Evolutionary conservation across 2,888 invertebrate species (phyloP).

Genomic region (Eupithecia vulgata): DNA sequence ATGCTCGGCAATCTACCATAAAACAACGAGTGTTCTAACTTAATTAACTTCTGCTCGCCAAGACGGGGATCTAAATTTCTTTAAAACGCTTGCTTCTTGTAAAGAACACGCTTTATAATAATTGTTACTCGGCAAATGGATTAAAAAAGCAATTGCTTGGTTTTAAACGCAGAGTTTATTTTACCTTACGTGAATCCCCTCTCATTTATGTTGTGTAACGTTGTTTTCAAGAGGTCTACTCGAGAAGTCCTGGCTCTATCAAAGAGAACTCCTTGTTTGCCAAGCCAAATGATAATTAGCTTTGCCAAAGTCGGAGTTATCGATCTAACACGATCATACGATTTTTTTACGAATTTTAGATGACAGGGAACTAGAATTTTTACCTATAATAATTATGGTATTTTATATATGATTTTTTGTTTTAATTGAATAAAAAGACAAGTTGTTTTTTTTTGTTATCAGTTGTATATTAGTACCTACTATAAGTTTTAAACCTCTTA

Average conservation of each 20-base stretch:
- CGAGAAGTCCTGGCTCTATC: not conserved
- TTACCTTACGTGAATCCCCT: not conserved
- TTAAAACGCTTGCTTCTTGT: conserved; percentile 47
- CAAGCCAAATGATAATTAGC: not conserved
- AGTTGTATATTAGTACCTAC: too few relatives aligned
- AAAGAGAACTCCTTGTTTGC: not conserved
- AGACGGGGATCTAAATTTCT: conserved; percentile 47
- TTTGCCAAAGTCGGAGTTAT: not conserved
- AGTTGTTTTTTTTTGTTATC: too few relatives aligned
- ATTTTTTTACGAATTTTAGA: not conserved
- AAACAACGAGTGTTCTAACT: conserved; percentile 44
- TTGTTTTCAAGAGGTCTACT: not conserved
- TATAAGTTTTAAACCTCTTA: too few relatives aligned
- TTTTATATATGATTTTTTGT: too few relatives aligned
- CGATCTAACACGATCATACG: not conserved
- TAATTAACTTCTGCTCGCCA: conserved; percentile 54
- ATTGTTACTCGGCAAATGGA: conserved; percentile 35
- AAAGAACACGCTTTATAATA: conserved; percentile 41
- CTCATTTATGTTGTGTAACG: not conserved
- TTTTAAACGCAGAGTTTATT: conserved; percentile 3
- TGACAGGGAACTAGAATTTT: too few relatives aligned
- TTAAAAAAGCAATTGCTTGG: conserved; percentile 25
- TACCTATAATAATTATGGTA: too few relatives aligned
- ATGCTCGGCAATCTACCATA: conserved; percentile 16
- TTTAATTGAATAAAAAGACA: too few relatives aligned